Percentiles rank a stretch among this genome's conserved stretches.
Conservation (phyloP, 1,140 invertebrate genomes). For the Drosophila malerkotliana region DNA sequence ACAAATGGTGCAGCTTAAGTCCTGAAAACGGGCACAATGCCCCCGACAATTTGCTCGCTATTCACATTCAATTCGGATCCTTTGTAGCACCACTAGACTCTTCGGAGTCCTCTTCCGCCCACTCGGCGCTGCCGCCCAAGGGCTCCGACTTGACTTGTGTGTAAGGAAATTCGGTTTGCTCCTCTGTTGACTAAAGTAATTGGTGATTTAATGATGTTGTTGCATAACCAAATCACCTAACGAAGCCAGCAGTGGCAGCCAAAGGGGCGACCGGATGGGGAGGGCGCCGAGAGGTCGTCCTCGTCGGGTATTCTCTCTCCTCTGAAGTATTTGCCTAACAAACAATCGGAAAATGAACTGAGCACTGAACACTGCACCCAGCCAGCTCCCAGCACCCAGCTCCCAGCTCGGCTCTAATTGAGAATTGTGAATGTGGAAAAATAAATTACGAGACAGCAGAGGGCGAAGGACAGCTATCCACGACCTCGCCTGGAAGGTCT, state of each 20-base stretch:
- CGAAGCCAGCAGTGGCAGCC: slow-evolving; percentile 57
- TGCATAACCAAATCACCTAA: slow-evolving; percentile 83
- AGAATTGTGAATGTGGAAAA: slow-evolving; percentile 82
- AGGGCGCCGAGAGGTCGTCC: slow-evolving; percentile 9
- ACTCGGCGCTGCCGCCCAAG: slow-evolving; percentile 46
- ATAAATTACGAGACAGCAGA: slow-evolving; percentile 71
- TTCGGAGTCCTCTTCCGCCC: slow-evolving; percentile 14
- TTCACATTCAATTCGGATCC: slow-evolving; percentile 50
- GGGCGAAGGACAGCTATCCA: slow-evolving; percentile 3
- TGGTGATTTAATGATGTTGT: slow-evolving; percentile 83
- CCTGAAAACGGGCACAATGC: slow-evolving; percentile 1
- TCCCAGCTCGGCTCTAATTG: slow-evolving; percentile 61
- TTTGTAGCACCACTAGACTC: slow-evolving; percentile 20
- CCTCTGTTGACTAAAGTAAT: slow-evolving; percentile 81
- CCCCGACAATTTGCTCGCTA: slow-evolving; percentile 24
- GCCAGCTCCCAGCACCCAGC: not conserved
- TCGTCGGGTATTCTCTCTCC: slow-evolving; percentile 47
- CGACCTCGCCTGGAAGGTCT: slow-evolving; percentile 17
- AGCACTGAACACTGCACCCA: slow-evolving; percentile 31
- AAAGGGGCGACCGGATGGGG: slow-evolving; percentile 19
- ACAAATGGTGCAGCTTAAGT: slow-evolving; percentile 18
- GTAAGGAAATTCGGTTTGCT: slow-evolving; percentile 80
- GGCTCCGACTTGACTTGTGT: slow-evolving; percentile 49
- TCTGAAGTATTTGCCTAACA: slow-evolving; percentile 76
- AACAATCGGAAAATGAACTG: slow-evolving; percentile 80